phyloP scores from a whole-genome alignment of 1,140 invertebrate genomes.

The Galleria mellonella region DNA sequence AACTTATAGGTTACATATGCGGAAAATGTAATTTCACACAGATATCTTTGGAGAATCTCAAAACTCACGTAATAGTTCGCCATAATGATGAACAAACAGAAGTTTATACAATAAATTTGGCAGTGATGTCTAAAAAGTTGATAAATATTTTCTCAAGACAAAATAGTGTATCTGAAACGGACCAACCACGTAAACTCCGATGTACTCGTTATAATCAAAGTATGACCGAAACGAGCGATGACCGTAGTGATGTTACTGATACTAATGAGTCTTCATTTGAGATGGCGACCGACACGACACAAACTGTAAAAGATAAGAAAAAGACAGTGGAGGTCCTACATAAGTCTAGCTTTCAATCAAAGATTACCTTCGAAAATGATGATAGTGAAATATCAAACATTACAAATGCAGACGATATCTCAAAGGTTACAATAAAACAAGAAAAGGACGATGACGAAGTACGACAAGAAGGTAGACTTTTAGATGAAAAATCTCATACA shows the following conservation, averaged over 20 bases:
- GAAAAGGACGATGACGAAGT: neutral
- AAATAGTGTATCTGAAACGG: neutral
- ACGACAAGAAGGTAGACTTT: neutral
- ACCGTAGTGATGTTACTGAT: constrained; percentile 9
- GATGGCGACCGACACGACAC: neutral
- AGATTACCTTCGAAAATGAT: constrained; percentile 52
- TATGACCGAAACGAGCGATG: constrained; percentile 19
- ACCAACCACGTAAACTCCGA: constrained; percentile 28
- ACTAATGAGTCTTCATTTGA: constrained; percentile 2
- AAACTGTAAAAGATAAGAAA: neutral
- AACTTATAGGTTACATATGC: constrained; percentile 79
- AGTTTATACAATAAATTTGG: constrained; percentile 58
- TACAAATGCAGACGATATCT: neutral
- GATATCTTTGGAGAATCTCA: constrained; percentile 75
- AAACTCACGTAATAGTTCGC: constrained; percentile 75
- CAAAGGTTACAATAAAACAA: neutral
- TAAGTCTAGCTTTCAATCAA: constrained; percentile 27
- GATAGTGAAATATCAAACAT: constrained; percentile 11
- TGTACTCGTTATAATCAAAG: constrained; percentile 32
- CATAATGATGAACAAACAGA: constrained; percentile 66
- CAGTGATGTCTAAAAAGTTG: constrained; percentile 34
- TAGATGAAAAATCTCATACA: neutral
- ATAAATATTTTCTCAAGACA: constrained; percentile 13
- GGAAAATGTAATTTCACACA: constrained; percentile 81
- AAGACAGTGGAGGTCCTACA: constrained; percentile 4